These are phyloP conservation scores for Cheirogaleus medius DNA, from an alignment of 2,113 vertebrate genomes.

Conservation along the genomic window DNA sequence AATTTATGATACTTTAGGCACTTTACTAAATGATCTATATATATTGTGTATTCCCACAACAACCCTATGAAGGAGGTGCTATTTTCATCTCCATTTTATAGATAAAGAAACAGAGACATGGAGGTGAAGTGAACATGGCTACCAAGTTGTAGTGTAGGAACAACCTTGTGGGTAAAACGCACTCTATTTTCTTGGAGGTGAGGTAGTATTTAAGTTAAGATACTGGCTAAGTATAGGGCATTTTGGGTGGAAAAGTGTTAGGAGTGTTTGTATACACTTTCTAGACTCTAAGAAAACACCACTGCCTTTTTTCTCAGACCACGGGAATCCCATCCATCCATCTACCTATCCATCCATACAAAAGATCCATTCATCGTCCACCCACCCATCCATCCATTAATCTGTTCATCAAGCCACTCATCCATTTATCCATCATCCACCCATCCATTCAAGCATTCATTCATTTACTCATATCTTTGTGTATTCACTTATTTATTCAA, in stretches of 20 bases:
- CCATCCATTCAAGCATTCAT: background rate
- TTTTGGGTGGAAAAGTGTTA: background rate
- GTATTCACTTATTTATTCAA: slow-evolving; percentile 36
- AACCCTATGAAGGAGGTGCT: background rate
- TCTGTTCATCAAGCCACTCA: background rate
- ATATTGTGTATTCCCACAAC: background rate
- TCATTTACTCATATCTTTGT: background rate
- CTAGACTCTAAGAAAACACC: background rate
- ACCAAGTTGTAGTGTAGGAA: background rate
- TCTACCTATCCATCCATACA: background rate
- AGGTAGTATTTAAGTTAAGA: slow-evolving; percentile 17
- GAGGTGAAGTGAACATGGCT: background rate
- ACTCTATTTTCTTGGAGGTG: background rate
- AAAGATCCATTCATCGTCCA: slow-evolving; percentile 9
- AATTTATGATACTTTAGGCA: background rate
- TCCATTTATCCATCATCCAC: background rate
- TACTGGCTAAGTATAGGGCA: background rate
- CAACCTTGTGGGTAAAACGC: background rate
- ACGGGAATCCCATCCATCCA: background rate
- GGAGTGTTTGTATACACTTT: background rate
- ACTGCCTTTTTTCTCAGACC: background rate
- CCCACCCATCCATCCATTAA: background rate
- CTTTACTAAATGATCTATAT: slow-evolving; percentile 7
- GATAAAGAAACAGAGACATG: slow-evolving; percentile 5
- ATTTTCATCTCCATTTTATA: background rate